Conservation (phyloP, 2,113 vertebrate genomes). For the Shinisaurus crocodilurus region DNA sequence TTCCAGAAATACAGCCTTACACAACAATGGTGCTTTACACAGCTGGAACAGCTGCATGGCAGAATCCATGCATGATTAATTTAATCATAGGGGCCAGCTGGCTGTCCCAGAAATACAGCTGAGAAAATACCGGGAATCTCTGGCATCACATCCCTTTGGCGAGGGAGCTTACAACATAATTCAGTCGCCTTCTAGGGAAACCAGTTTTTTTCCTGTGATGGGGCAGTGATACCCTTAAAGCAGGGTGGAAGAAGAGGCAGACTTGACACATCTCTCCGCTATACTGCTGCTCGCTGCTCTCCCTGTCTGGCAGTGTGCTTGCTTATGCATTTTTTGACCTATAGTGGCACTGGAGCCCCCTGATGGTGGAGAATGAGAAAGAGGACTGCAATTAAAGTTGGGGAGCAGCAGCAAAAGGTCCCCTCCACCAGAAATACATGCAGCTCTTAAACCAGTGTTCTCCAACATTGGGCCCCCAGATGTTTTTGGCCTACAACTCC, state of each 20-base stretch:
- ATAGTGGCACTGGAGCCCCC: background rate
- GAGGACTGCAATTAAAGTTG: background rate
- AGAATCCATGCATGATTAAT: background rate
- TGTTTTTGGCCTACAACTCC: no score
- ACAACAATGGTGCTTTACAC: background rate
- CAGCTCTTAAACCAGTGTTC: background rate
- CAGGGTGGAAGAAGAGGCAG: background rate
- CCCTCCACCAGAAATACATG: background rate
- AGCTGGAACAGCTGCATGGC: slow-evolving; percentile 3
- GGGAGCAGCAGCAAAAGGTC: background rate
- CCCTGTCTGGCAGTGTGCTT: background rate
- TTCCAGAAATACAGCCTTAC: background rate
- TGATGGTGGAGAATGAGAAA: background rate
- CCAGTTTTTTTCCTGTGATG: no score
- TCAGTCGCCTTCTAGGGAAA: background rate
- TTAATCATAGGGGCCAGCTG: background rate
- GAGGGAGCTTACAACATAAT: background rate
- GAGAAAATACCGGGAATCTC: background rate
- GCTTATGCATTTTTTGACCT: background rate
- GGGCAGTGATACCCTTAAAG: background rate
- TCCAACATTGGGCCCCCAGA: no score
- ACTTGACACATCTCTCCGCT: background rate
- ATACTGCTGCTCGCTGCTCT: background rate
- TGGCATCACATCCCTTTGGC: background rate
- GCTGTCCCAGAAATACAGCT: background rate